Evolutionary conservation across 1,140 invertebrate genomes (phyloP).

Genomic region (Maniola jurtina): DNA sequence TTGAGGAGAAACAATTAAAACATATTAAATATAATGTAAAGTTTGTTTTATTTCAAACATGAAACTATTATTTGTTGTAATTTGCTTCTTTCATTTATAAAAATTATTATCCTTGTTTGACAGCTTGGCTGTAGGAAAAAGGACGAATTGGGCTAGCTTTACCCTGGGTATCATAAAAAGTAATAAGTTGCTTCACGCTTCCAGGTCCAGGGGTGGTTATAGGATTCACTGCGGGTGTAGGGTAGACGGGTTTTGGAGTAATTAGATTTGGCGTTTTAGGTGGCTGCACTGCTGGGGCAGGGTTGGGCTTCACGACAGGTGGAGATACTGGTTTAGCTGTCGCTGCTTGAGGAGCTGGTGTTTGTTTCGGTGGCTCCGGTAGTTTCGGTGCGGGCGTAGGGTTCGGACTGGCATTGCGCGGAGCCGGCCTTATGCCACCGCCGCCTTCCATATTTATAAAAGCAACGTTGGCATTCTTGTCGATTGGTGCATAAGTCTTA

Average conservation of each 20-base stretch:
- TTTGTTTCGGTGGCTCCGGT: conserved; percentile 23
- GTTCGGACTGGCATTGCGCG: conserved; percentile 10
- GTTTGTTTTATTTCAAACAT: no score
- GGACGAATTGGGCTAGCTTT: conserved; percentile 65
- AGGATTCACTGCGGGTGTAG: conserved; percentile 43
- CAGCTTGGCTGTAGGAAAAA: conserved; percentile 66
- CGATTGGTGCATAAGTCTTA: conserved; percentile 49
- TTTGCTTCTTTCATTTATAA: background rate
- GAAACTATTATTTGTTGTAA: background rate
- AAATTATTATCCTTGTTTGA: conserved; percentile 65
- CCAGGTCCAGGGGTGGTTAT: conserved; percentile 65
- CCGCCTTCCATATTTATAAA: conserved; percentile 71
- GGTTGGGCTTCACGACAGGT: conserved; percentile 20
- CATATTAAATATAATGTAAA: no score
- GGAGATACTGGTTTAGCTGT: conserved; percentile 28
- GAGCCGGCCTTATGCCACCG: conserved; percentile 32
- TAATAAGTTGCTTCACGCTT: conserved; percentile 63
- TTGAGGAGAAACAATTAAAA: no score
- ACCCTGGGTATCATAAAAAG: conserved; percentile 67
- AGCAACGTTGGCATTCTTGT: conserved; percentile 70
- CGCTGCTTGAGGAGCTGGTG: conserved; percentile 20
- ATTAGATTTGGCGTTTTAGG: conserved; percentile 40
- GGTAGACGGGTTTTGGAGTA: conserved; percentile 55
- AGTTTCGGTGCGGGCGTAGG: conserved; percentile 25
- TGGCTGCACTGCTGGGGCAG: conserved; percentile 18